phyloP scores from a whole-genome alignment of 1,140 invertebrate genomes.

The Lepidurus couesii region DNA sequence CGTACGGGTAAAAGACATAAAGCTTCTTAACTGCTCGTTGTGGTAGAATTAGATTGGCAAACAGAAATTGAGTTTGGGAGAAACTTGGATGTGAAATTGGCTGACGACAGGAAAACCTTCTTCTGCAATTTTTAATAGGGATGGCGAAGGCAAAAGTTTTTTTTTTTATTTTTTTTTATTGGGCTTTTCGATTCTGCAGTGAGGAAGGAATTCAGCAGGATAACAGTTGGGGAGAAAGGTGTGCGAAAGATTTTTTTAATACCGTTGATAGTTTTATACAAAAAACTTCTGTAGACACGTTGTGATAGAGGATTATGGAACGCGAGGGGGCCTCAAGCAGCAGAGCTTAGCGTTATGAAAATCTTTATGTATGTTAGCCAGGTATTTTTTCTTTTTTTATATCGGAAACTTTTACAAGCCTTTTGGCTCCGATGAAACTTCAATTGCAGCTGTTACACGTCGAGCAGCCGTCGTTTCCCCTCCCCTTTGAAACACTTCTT shows the following conservation, averaged over 20 bases:
- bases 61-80: slow-evolving; percentile 14
- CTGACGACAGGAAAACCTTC: neutral
- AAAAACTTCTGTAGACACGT: neutral
- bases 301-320: neutral
- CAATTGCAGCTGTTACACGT: slow-evolving; percentile 5
- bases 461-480: neutral
- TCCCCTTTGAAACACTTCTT: neutral
- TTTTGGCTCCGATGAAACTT: neutral
- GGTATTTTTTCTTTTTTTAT: neutral
- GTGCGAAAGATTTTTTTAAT: neutral
- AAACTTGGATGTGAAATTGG: neutral
- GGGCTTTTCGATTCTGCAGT: neutral
- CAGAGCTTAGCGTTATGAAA: neutral
- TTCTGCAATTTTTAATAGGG: slow-evolving; percentile 7
- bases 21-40: slow-evolving; percentile 14
- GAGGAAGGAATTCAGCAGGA: neutral
- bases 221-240: neutral
- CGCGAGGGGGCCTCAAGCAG: neutral
- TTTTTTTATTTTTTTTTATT: neutral
- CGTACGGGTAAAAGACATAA: neutral
- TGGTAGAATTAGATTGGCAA: slow-evolving; percentile 10
- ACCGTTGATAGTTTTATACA: neutral
- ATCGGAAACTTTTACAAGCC: neutral
- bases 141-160: neutral
- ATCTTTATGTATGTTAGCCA: neutral